A percentile compares a stretch with the other conserved stretches of the same genome.
Conservation (phyloP, 2,888 invertebrate species). For the Schizaphis graminum region DNA sequence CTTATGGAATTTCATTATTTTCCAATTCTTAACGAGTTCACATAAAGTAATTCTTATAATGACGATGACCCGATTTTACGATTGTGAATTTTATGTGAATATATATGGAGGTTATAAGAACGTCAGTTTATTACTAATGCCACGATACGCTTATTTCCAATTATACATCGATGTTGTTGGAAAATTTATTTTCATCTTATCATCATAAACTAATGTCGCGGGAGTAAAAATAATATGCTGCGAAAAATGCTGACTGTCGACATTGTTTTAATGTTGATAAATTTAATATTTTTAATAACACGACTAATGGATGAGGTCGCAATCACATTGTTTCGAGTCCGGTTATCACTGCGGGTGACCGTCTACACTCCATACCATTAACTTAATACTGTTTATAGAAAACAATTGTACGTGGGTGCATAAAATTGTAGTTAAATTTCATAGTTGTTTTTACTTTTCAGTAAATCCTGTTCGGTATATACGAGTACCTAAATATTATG, state of each 20-base stretch:
- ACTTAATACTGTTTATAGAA: constrained; percentile 9
- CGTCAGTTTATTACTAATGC: constrained; percentile 41
- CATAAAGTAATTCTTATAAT: constrained; percentile 28
- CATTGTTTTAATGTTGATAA: constrained; percentile 58
- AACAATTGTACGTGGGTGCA: constrained; percentile 55
- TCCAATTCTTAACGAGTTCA: not conserved
- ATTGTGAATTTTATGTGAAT: constrained; percentile 42
- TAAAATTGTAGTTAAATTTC: constrained; percentile 26
- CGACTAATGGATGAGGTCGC: constrained; percentile 22
- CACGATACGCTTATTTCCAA: constrained; percentile 21
- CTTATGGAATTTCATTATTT: not conserved
- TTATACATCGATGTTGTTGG: constrained; percentile 46
- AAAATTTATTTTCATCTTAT: constrained; percentile 52
- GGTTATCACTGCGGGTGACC: constrained; percentile 63
- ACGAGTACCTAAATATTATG: constrained; percentile 1
- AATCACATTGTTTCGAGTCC: constrained; percentile 57
- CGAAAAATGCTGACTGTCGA: constrained; percentile 39
- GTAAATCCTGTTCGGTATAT: not conserved
- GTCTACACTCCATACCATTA: constrained; percentile 38
- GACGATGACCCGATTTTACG: constrained; percentile 29
- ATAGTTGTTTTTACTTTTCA: constrained; percentile 19
- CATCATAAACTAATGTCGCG: constrained; percentile 25
- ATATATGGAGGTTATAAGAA: constrained; percentile 12
- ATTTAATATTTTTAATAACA: constrained; percentile 57
- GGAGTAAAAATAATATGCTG: not conserved